phyloP scores from a whole-genome alignment of 2,113 vertebrate species.

The Ramphastos sulfuratus region DNA sequence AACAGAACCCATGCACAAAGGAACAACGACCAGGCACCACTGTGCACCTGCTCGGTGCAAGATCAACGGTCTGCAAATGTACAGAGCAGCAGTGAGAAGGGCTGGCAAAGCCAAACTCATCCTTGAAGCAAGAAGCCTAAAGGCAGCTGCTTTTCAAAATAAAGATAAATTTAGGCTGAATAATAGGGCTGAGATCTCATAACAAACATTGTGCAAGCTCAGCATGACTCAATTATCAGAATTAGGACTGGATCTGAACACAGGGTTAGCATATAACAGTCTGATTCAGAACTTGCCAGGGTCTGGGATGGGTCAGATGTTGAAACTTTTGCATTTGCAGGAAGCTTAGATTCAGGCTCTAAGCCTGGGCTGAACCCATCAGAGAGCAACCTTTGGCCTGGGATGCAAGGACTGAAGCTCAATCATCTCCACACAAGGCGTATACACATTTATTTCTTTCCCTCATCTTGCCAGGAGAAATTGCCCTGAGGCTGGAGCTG shows the following conservation, averaged over 20 bases:
- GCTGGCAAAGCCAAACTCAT: neutral
- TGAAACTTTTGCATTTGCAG: neutral
- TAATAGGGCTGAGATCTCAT: neutral
- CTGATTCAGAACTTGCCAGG: neutral
- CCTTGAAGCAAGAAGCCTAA: neutral
- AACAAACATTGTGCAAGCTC: neutral
- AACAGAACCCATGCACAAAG: neutral
- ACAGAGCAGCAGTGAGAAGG: neutral
- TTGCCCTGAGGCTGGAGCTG: neutral
- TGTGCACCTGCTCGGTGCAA: neutral
- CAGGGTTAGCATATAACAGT: neutral
- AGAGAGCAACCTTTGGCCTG: neutral
- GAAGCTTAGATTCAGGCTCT: neutral
- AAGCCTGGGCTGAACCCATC: neutral
- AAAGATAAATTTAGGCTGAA: neutral
- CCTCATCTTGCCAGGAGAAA: neutral
- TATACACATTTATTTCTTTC: neutral
- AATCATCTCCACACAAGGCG: slow-evolving; percentile 32
- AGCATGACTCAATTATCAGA: neutral
- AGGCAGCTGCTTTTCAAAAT: neutral
- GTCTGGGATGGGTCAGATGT: neutral
- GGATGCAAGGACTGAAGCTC: neutral
- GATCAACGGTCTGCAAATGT: neutral
- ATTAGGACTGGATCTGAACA: neutral
- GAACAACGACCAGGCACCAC: neutral